Conservation (phyloP, 2,113 vertebrate species). For the Phrynosoma blainvillii region DNA sequence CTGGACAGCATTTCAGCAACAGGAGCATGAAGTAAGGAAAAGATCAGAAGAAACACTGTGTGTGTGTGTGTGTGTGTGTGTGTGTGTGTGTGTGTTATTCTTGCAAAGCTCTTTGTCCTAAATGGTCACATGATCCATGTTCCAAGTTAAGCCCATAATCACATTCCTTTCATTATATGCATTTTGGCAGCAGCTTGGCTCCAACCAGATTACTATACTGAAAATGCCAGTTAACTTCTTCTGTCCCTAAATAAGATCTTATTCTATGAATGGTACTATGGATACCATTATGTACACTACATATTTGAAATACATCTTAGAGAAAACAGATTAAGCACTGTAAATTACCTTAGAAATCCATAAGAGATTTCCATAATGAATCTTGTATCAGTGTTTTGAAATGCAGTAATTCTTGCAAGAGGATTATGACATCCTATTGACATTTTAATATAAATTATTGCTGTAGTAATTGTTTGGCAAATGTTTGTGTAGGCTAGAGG, state of each 20-base stretch:
- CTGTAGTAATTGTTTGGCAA: neutral
- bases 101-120: slow-evolving; percentile 38
- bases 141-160: slow-evolving; percentile 50
- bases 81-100: neutral
- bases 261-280: neutral
- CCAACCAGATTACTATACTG: slow-evolving; percentile 11
- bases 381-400: too few species aligned
- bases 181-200: slow-evolving; percentile 32
- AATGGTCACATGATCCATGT: slow-evolving; percentile 38
- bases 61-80: neutral
- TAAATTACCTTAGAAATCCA: neutral
- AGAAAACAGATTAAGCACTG: neutral
- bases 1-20: neutral
- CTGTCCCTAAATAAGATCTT: neutral
- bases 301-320: neutral
- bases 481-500: neutral
- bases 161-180: slow-evolving; percentile 37
- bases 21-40: neutral
- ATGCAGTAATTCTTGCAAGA: neutral
- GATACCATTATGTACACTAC: neutral
- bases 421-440: neutral
- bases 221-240: neutral
- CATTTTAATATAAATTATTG: neutral
- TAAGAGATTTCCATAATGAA: neutral
- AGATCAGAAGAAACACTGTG: neutral